phyloP scores from a whole-genome alignment of 2,113 vertebrate genomes.

The Apistogramma diplotaenia region DNA sequence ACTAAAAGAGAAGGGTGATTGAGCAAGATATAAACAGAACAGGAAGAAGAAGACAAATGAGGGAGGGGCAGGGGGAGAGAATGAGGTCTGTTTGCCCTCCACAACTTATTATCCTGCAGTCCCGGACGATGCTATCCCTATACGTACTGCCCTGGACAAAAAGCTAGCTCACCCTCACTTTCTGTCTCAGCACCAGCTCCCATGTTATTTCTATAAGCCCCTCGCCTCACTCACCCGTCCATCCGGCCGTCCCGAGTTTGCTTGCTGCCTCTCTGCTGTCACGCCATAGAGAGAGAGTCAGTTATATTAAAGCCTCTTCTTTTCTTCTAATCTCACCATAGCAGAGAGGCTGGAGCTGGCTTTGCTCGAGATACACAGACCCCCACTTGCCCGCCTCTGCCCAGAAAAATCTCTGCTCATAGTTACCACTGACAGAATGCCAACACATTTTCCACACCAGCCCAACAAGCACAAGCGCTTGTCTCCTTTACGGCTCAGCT shows the following conservation, averaged over 20 bases:
- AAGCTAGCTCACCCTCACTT: constrained; percentile 11
- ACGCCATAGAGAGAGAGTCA: constrained; percentile 49
- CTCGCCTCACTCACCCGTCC: constrained; percentile 3
- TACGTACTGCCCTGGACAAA: constrained; percentile 26
- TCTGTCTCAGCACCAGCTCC: constrained; percentile 13
- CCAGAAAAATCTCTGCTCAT: constrained; percentile 48
- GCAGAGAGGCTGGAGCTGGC: constrained; percentile 53
- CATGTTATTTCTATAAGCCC: constrained; percentile 33
- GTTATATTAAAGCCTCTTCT: constrained; percentile 55
- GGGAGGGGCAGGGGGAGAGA: background rate
- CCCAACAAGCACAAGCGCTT: constrained; percentile 5
- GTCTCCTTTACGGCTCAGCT: constrained; percentile 13
- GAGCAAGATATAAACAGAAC: constrained; percentile 4
- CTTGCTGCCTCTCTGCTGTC: constrained; percentile 1
- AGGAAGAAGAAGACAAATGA: constrained; percentile 10
- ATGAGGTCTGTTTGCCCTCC: constrained; percentile 32
- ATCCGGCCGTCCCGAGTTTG: background rate
- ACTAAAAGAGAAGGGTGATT: constrained; percentile 36
- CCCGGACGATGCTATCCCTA: constrained; percentile 13
- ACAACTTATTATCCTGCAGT: constrained; percentile 38
- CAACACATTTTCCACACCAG: constrained; percentile 17
- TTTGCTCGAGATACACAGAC: constrained; percentile 52
- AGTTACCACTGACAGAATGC: constrained; percentile 19
- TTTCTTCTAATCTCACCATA: constrained; percentile 57
- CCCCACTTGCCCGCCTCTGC: constrained; percentile 27